phyloP scores from a whole-genome alignment of 2,888 invertebrate genomes.

The Nebria brevicollis region DNA sequence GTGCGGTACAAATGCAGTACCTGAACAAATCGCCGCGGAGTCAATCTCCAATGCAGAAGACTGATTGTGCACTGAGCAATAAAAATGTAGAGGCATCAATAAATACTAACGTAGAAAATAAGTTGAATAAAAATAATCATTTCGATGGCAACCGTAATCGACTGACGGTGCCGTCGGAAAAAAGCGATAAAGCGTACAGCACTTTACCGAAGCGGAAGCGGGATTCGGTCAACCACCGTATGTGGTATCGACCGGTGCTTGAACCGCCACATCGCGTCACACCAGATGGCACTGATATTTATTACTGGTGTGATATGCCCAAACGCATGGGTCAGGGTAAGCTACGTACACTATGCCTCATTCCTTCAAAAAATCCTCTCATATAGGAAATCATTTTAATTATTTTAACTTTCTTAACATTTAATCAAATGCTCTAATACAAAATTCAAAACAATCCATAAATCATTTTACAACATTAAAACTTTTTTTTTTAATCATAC shows the following conservation, averaged over 20 bases:
- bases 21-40: slow-evolving; percentile 27
- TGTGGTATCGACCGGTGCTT: slow-evolving; percentile 57
- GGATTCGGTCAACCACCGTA: slow-evolving; percentile 53
- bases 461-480: too few species aligned
- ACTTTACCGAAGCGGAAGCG: slow-evolving; percentile 64
- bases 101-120: slow-evolving; percentile 55
- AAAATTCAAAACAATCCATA: too few species aligned
- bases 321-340: slow-evolving; percentile 68
- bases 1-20: slow-evolving; percentile 56
- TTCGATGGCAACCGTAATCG: slow-evolving; percentile 61
- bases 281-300: slow-evolving; percentile 85
- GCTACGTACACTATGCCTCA: slow-evolving; percentile 24
- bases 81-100: slow-evolving; percentile 29
- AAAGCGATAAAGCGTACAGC: slow-evolving; percentile 62
- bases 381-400: not conserved
- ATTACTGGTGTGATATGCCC: slow-evolving; percentile 88
- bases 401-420: not conserved
- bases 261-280: slow-evolving; percentile 80
- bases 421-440: too few species aligned
- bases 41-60: slow-evolving; percentile 28
- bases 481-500: too few species aligned
- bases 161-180: slow-evolving; percentile 53
- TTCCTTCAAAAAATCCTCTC: not conserved
- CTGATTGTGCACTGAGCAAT: slow-evolving; percentile 39
- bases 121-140: slow-evolving; percentile 53